phyloP scores from a whole-genome alignment of 2,888 invertebrate genomes.

The Drosophila siamana region DNA sequence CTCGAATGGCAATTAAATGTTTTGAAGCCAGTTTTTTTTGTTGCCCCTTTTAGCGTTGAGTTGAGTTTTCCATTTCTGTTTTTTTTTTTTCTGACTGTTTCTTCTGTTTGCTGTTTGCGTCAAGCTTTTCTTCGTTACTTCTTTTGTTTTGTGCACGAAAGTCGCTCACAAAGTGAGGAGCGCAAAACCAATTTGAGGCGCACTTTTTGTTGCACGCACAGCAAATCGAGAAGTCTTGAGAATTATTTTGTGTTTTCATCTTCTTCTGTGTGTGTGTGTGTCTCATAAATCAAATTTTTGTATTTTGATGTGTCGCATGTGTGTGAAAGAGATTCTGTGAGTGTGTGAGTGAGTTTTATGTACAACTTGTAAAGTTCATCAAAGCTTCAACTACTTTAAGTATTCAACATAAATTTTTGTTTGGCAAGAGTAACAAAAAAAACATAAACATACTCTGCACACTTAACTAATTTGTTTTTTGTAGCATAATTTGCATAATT shows the following conservation, averaged over 20 bases:
- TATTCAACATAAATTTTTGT: conserved; percentile 13
- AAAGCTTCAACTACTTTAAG: conserved; percentile 15
- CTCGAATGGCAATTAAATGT: conserved; percentile 79
- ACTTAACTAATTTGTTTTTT: no score
- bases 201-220: conserved; percentile 40
- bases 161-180: conserved; percentile 42
- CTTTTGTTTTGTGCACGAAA: conserved; percentile 49
- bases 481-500: conserved; percentile 38
- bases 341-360: conserved; percentile 16
- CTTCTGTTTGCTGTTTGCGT: conserved; percentile 10
- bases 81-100: neutral
- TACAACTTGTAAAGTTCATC: conserved; percentile 25
- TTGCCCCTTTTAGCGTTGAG: conserved; percentile 23
- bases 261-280: no score
- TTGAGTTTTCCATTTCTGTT: conserved; percentile 9
- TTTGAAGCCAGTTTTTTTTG: conserved; percentile 70
- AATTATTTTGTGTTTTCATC: conserved; percentile 42
- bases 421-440: no score
- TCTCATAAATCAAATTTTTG: conserved; percentile 76
- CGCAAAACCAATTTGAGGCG: conserved; percentile 46
- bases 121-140: conserved; percentile 39
- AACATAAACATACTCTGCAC: no score
- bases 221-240: conserved; percentile 38
- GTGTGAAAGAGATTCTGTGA: conserved; percentile 25
- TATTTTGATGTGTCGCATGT: conserved; percentile 82